Evolutionary conservation across 1,140 invertebrate species (phyloP).

Genomic region (Panagrolaimus sp.): DNA sequence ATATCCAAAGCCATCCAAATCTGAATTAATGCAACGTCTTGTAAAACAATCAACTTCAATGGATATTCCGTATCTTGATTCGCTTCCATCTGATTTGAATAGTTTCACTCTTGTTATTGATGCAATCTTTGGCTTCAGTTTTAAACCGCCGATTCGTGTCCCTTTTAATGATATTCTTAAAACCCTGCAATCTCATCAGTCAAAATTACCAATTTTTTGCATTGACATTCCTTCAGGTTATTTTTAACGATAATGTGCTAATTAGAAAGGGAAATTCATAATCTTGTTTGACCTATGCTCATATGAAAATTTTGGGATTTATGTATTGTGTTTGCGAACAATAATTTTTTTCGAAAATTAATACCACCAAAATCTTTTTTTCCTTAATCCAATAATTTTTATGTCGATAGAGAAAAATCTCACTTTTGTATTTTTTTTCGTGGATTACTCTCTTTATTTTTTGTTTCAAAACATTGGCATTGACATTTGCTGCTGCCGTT

Average conservation of each 20-base stretch:
- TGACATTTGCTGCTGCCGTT: too few species aligned
- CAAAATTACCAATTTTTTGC: conserved; percentile 69
- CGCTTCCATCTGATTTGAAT: conserved; percentile 63
- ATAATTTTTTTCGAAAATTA: neutral
- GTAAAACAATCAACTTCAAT: conserved; percentile 75
- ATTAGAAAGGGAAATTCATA: too few species aligned
- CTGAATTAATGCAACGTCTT: conserved; percentile 75
- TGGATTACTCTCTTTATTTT: too few species aligned
- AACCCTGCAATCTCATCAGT: conserved; percentile 63
- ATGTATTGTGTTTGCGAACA: conserved; percentile 2
- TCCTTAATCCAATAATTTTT: too few species aligned
- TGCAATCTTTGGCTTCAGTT: conserved; percentile 95
- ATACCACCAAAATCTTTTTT: neutral
- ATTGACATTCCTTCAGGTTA: conserved; percentile 85
- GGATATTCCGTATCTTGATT: conserved; percentile 70
- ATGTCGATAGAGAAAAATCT: too few species aligned
- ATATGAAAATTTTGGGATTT: too few species aligned
- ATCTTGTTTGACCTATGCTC: too few species aligned
- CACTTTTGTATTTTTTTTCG: too few species aligned
- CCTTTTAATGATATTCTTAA: conserved; percentile 67
- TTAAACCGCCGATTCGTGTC: conserved; percentile 79
- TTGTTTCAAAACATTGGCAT: too few species aligned
- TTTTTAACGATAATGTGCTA: neutral
- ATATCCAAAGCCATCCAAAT: conserved; percentile 82
- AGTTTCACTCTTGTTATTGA: conserved; percentile 72